These are phyloP conservation scores for Thymallus thymallus DNA, from an alignment of 2,113 vertebrate species.

Conservation along the genomic window DNA sequence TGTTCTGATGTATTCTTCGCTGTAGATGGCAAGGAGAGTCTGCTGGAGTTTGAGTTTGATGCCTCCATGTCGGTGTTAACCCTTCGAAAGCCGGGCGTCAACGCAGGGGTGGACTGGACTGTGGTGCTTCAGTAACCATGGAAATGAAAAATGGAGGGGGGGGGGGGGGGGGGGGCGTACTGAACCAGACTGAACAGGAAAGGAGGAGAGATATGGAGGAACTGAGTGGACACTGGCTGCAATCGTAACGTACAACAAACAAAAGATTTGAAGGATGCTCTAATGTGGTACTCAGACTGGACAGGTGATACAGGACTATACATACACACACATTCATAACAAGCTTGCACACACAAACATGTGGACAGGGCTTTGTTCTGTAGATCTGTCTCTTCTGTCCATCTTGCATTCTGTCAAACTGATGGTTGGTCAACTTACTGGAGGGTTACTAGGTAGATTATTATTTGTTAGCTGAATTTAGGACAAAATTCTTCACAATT, in stretches of 20 bases:
- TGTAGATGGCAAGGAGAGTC: slow-evolving; percentile 72
- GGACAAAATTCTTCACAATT: slow-evolving; percentile 34
- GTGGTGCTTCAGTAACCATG: slow-evolving; percentile 75
- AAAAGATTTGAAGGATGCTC: slow-evolving; percentile 21
- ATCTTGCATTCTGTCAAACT: slow-evolving; percentile 41
- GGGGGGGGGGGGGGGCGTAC: neutral
- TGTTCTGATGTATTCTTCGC: neutral
- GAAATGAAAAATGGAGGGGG: neutral
- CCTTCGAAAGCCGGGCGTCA: slow-evolving; percentile 84
- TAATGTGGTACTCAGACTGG: slow-evolving; percentile 12
- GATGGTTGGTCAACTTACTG: too few species aligned
- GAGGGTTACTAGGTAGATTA: neutral
- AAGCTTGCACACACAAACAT: slow-evolving; percentile 5
- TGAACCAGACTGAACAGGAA: slow-evolving; percentile 7
- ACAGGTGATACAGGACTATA: neutral
- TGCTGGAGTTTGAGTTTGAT: slow-evolving; percentile 82
- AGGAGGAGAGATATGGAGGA: neutral
- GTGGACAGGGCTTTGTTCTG: slow-evolving; percentile 15
- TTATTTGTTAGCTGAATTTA: slow-evolving; percentile 33
- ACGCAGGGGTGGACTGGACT: slow-evolving; percentile 79
- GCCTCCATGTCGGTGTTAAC: slow-evolving; percentile 78
- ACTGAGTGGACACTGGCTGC: slow-evolving; percentile 14
- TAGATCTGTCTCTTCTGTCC: slow-evolving; percentile 16
- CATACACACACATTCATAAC: slow-evolving; percentile 23
- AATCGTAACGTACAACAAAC: slow-evolving; percentile 24